These are phyloP conservation scores for Stegastes partitus DNA, from an alignment of 2,113 vertebrate species.

Conservation along the genomic window DNA sequence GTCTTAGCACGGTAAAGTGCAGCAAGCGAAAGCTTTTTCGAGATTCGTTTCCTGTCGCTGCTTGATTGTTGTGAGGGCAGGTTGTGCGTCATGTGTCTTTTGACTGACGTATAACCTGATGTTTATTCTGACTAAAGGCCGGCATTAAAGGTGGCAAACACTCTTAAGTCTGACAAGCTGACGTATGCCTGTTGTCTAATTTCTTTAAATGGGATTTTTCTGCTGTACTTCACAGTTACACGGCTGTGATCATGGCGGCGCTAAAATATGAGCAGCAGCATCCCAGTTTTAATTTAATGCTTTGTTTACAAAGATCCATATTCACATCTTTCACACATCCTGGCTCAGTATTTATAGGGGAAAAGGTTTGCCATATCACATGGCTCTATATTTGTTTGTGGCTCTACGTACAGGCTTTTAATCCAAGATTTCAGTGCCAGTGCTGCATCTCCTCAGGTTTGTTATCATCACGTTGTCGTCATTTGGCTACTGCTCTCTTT, in stretches of 20 bases:
- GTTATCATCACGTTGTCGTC: slow-evolving; percentile 10
- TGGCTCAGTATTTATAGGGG: not conserved
- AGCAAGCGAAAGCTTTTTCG: too few species aligned
- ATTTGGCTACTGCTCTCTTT: not conserved
- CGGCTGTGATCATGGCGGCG: not conserved
- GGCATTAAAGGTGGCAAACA: not conserved
- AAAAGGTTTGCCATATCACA: not conserved
- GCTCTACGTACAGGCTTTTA: not conserved
- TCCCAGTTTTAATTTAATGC: not conserved
- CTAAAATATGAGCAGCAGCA: not conserved
- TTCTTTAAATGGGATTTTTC: not conserved
- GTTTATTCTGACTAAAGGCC: not conserved
- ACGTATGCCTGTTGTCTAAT: not conserved
- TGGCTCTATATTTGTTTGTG: not conserved
- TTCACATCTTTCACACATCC: not conserved
- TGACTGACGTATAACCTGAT: slow-evolving; percentile 2
- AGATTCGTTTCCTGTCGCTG: too few species aligned
- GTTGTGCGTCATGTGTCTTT: slow-evolving; percentile 32
- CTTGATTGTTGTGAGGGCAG: slow-evolving; percentile 8
- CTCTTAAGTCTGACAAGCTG: not conserved
- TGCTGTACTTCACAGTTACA: not conserved
- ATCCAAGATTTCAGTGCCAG: not conserved
- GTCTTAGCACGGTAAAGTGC: too few species aligned
- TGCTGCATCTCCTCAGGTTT: not conserved
- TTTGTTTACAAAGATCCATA: not conserved